A percentile compares a stretch with the other conserved stretches of the same genome.
These are phyloP conservation scores for Odontomyia ornata DNA, from an alignment of 2,888 invertebrate genomes.

Conservation along the genomic window DNA sequence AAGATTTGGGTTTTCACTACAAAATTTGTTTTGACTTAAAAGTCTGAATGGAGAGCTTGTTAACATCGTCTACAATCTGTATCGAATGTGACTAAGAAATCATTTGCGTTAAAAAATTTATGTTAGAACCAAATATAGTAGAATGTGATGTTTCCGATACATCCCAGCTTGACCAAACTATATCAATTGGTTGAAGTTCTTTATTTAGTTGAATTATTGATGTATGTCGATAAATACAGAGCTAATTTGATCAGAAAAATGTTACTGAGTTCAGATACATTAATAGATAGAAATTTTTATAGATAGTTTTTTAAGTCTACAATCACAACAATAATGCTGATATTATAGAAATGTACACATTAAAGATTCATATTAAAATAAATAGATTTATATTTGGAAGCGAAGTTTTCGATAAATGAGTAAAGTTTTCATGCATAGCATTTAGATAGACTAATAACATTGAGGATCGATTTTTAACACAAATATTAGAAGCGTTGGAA, in stretches of 20 bases:
- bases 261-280: constrained; percentile 15
- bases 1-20: background rate
- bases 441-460: background rate
- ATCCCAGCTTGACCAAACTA: background rate
- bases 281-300: background rate
- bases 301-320: background rate
- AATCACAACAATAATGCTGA: background rate
- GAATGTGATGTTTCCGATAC: background rate
- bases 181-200: no score
- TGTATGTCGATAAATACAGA: no score
- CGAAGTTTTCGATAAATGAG: background rate
- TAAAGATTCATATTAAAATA: background rate
- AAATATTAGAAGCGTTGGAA: background rate
- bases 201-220: no score
- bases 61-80: background rate
- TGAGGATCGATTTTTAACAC: constrained; percentile 1
- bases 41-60: background rate
- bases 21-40: background rate
- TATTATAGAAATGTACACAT: background rate
- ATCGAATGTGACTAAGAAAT: background rate
- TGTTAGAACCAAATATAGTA: background rate
- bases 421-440: background rate
- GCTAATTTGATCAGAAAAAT: background rate
- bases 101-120: background rate
- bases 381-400: background rate